Conservation (phyloP, 2,113 vertebrate genomes). For the Sarotherodon lohbergeri region DNA sequence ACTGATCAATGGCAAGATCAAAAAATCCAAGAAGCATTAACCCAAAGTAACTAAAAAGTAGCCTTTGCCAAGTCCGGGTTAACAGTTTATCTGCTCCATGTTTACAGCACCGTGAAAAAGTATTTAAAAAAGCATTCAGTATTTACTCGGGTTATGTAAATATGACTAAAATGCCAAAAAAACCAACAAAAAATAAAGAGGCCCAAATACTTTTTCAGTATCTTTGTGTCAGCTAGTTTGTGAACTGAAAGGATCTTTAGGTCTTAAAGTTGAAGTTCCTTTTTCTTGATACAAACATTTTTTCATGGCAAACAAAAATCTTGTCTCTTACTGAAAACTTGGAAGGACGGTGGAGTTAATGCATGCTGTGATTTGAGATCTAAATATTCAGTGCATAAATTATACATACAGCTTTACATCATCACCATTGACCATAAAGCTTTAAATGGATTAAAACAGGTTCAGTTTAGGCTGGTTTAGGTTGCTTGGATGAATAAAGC, state of each 20-base stretch:
- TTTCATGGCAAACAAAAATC: not conserved
- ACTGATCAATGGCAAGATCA: not conserved
- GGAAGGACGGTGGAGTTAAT: not conserved
- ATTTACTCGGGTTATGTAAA: not conserved
- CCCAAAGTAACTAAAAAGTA: not conserved
- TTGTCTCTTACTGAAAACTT: not conserved
- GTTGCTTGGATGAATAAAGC: not conserved
- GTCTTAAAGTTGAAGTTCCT: not conserved
- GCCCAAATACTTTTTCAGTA: not conserved
- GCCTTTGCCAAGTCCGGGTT: not conserved
- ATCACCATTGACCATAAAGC: not conserved
- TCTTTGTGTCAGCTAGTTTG: not conserved
- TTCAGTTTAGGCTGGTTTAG: not conserved
- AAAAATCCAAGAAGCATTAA: not conserved
- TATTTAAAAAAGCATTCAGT: not conserved
- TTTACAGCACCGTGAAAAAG: not conserved
- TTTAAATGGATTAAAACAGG: not conserved
- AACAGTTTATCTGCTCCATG: not conserved
- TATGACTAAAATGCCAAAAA: not conserved
- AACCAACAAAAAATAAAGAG: not conserved
- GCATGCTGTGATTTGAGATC: not conserved
- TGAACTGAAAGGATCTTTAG: not conserved
- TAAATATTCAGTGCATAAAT: not conserved
- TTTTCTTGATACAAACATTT: not conserved
- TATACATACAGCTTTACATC: not conserved